A percentile compares a stretch with the other conserved stretches of the same genome.
These are phyloP conservation scores for Adelosebastes latens DNA, from an alignment of 2,797 vertebrate genomes.

Conservation along the genomic window DNA sequence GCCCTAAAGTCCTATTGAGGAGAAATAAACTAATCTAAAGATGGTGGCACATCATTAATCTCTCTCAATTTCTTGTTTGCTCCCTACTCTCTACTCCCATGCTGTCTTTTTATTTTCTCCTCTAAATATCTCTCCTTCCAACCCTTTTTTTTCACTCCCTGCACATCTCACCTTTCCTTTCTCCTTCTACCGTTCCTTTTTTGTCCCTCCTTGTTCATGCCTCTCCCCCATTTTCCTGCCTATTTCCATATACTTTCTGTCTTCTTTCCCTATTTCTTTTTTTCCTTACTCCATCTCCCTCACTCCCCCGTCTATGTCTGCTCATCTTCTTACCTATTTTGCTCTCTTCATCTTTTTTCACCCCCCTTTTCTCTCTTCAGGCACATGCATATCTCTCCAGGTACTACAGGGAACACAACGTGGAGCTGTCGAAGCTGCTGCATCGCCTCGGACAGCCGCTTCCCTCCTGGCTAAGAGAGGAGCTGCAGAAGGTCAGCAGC, in stretches of 20 bases:
- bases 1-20: slow-evolving; percentile 28
- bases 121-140: background rate
- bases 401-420: slow-evolving; percentile 96
- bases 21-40: slow-evolving; percentile 43
- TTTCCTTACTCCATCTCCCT: background rate
- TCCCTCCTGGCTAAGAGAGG: slow-evolving; percentile 96
- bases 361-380: slow-evolving; percentile 71
- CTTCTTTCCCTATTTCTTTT: background rate
- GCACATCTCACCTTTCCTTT: background rate
- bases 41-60: slow-evolving; percentile 40
- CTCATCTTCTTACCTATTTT: background rate
- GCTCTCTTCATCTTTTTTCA: background rate
- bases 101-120: slow-evolving; percentile 2
- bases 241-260: background rate
- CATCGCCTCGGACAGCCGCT: slow-evolving; percentile 94
- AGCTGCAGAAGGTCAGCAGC: slow-evolving; percentile 95
- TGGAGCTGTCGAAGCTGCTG: slow-evolving; percentile 95
- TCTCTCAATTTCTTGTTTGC: slow-evolving; percentile 10
- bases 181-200: background rate
- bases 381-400: slow-evolving; percentile 92
- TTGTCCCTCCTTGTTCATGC: background rate
- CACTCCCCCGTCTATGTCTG: background rate
- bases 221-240: background rate
- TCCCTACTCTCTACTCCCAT: background rate
- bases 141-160: background rate